Evolutionary conservation across 2,888 invertebrate species (phyloP), one percentile per base, ranked within the genome.

Genomic region (Sipha maydis): DNA sequence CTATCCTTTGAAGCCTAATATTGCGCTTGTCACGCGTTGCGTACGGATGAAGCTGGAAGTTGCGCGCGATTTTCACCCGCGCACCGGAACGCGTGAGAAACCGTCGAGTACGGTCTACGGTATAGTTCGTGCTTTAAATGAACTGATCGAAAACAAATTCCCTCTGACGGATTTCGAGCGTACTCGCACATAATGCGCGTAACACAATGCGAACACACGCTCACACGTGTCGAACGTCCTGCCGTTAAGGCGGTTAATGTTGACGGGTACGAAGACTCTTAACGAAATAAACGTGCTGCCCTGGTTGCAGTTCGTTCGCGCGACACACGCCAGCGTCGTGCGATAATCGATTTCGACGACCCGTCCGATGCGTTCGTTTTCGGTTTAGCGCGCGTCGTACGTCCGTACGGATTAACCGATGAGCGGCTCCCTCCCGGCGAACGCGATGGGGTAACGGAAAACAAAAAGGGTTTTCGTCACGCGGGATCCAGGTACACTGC

Each of bases 361-460:
- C n/a, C n/a, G n/a, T n/a, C 38, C 19, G 21, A 9, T 48, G 19
- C n/a, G 61, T 61, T 76, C 61, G 31, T 84, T 84, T 78, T 85
- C 77, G 31, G 48, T 41, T 82, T n/a, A 9, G 28, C 8, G 8
- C n/a, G 5, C 28, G 11, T 28, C 38, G 28, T 73, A 48, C 78
- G 71, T 71, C n/a, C 34, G 38, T 69, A 48, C 21, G 69, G 78
- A 86, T 86, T 71, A 79, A 79, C 79, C 73, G 73, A 86, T 73
- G 86, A 86, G 71, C 86, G n/a, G 38, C 73, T 85, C 56, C 28
- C 79, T 38, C 79, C 25, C 25, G 14, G 7, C 34, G 56, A 67
- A n/a, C n/a, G 11, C n/a, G 71, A 34, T 1, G 48, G 67, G 61
- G 28, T 34, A 14, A 25, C 2, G 78, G 31, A 69, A 69, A 48